Evolutionary conservation across 2,113 vertebrate species (phyloP).

Genomic region (Paradoxurus hermaphroditus): DNA sequence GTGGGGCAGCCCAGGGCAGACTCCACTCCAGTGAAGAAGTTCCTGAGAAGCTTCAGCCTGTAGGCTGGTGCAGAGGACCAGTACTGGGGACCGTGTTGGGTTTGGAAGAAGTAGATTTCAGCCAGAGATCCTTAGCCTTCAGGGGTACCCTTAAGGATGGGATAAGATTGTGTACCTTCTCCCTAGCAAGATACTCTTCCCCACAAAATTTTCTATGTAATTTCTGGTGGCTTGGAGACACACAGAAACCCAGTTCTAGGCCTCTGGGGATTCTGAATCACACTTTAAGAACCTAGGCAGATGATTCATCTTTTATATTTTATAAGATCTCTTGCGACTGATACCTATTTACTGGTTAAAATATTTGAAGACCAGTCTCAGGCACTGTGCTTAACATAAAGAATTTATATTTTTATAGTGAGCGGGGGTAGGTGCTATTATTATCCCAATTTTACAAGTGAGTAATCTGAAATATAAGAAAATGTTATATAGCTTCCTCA

Average conservation of each 20-base stretch:
- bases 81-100: background rate
- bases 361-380: background rate
- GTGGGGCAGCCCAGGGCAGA: background rate
- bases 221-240: background rate
- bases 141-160: background rate
- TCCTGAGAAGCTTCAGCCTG: accelerated
- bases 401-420: background rate
- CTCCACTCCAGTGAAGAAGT: background rate
- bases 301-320: background rate
- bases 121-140: background rate
- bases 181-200: background rate
- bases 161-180: background rate
- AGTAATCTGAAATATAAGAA: background rate
- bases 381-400: background rate
- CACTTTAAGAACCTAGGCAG: background rate
- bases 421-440: background rate
- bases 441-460: background rate
- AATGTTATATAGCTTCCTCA: background rate
- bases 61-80: background rate
- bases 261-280: background rate
- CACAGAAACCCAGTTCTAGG: background rate
- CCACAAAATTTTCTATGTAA: background rate
- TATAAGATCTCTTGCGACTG: background rate
- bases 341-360: background rate
- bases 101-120: background rate